Evolutionary conservation across 2,113 vertebrate genomes (phyloP), one percentile per base, ranked within the genome.

Genomic region (Pedionomus torquatus): DNA sequence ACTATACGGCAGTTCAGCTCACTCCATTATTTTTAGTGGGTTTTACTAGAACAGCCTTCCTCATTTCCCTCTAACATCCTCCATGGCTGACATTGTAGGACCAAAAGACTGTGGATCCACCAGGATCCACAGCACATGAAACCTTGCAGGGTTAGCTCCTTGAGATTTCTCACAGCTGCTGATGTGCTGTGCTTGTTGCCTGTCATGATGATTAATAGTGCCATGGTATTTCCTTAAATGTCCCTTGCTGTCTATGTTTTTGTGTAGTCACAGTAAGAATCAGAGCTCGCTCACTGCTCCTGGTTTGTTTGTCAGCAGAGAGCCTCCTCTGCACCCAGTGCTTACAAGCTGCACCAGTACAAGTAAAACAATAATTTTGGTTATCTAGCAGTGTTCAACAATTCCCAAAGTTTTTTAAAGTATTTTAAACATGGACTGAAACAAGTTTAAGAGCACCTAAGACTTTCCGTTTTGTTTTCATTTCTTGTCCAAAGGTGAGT

Each of bases 41-140:
- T 20, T 83, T 90, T 19, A 68, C 64, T 18, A 14, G 76, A 31
- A 4, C 31, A 30, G 3, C 10, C 37, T n/a, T 70, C 57, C 51
- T 54, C 0, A 0, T 61, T 94, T 57, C 66, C 51, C 49, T 89
- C 17, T 30, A 25, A 13, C 44, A 39, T 37, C 49, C 37, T 19
- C 3, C 23, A 2, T 5, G 4, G 41, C 35, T 49, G 17, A 4
- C 17, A 3, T 3, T 19, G 1, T 2, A 51, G 54, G 39, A 54
- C 41, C 41, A 6, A 35, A 41, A 18, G 48, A 9, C 51, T 5
- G 0, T 1, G 60, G 28, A 3, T 13, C 26, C 61, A 4, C 28
- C 60, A 15, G 28, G 74, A 7, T 11, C 3, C 0, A 0, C 5
- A 33, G 52, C 39, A 28, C 19, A 0, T 5, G 51, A 41, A 66